Percentiles rank a stretch among this genome's conserved stretches.
These are phyloP conservation scores for Platichthys flesus DNA, from an alignment of 2,113 vertebrate species.

Conservation along the genomic window DNA sequence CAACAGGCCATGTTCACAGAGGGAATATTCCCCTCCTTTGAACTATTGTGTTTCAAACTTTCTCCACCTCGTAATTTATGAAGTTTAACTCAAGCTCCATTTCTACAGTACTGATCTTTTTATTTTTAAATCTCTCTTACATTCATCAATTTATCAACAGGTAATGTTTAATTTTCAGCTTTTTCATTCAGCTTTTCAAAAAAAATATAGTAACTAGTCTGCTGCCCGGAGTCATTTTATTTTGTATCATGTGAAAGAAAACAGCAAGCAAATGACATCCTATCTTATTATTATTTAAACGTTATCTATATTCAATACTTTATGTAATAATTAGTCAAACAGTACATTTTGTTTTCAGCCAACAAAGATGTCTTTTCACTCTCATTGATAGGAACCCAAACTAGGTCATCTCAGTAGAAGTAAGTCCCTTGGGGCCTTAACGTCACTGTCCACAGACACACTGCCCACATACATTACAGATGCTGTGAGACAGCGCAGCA, in stretches of 20 bases:
- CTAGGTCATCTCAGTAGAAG: slow-evolving; percentile 79
- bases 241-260: neutral
- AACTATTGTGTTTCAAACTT: slow-evolving; percentile 12
- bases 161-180: neutral
- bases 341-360: slow-evolving; percentile 6
- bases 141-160: too few species aligned
- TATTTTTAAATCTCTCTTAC: too few species aligned
- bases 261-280: too few species aligned
- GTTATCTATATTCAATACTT: too few species aligned
- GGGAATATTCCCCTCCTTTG: slow-evolving; percentile 5
- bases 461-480: slow-evolving; percentile 93
- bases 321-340: neutral
- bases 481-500: slow-evolving; percentile 86
- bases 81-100: neutral
- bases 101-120: neutral
- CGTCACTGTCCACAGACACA: slow-evolving; percentile 89
- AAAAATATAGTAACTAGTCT: too few species aligned
- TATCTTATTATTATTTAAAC: neutral
- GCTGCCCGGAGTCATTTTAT: neutral
- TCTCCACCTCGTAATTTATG: slow-evolving; percentile 24
- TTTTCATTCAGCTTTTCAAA: too few species aligned
- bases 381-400: slow-evolving; percentile 69
- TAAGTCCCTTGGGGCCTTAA: slow-evolving; percentile 83
- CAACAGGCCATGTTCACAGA: slow-evolving; percentile 23
- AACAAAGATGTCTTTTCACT: neutral